Percentiles rank a stretch among this genome's conserved stretches.
Conservation (phyloP, 2,113 vertebrate species). For the Microcebus lehilahytsara region DNA sequence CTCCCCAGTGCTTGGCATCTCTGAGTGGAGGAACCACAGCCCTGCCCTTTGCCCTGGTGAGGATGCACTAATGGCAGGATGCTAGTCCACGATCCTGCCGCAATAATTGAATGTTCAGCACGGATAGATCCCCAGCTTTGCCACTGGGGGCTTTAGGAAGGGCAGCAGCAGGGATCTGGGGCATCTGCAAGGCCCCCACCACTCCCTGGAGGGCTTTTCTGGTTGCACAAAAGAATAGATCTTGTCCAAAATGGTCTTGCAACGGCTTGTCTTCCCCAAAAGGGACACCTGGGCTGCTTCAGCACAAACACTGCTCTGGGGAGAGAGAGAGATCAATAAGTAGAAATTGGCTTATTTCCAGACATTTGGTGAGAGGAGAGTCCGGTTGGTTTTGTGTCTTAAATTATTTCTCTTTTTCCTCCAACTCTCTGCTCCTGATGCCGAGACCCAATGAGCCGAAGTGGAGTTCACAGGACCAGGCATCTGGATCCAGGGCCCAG, state of each 20-base stretch:
- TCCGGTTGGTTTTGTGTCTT: background rate
- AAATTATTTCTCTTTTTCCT: background rate
- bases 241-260: background rate
- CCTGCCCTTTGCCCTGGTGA: background rate
- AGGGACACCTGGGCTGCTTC: background rate
- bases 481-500: background rate
- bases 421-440: background rate
- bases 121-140: background rate
- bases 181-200: background rate
- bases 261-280: background rate
- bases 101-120: background rate
- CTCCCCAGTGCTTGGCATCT: background rate
- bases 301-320: background rate
- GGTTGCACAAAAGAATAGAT: background rate
- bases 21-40: background rate
- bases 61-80: fast-evolving
- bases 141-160: background rate
- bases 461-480: background rate
- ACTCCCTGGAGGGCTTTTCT: background rate
- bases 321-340: background rate
- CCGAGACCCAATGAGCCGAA: background rate
- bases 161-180: background rate
- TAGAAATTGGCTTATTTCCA: background rate
- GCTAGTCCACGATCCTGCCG: background rate
- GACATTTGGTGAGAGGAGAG: background rate